phyloP scores from a whole-genome alignment of 2,797 vertebrate species.

The Cyclopterus lumpus region DNA sequence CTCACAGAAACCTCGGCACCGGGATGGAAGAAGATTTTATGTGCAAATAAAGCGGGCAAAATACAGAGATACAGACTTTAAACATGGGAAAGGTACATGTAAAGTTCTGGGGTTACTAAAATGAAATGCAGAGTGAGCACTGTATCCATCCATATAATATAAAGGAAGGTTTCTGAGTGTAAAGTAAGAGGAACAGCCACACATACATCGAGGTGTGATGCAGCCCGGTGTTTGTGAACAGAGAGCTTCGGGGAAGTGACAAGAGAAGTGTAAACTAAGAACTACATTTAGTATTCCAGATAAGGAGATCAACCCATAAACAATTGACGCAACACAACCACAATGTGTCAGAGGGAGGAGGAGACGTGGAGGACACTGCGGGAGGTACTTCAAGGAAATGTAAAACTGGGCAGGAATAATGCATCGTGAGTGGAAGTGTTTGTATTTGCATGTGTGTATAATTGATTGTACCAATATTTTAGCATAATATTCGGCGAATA shows the following conservation, averaged over 20 bases:
- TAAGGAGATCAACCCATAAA: conserved; percentile 29
- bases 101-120: neutral
- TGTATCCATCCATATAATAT: neutral
- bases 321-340: conserved; percentile 19
- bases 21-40: no score
- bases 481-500: neutral
- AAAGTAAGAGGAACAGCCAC: conserved; percentile 1
- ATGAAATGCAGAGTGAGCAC: neutral
- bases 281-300: conserved; percentile 47
- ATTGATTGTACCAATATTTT: neutral
- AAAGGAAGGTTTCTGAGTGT: conserved; percentile 5
- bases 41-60: neutral
- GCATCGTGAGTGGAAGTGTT: neutral
- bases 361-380: conserved; percentile 27
- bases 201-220: conserved; percentile 2
- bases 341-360: neutral
- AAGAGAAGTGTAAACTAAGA: conserved; percentile 1
- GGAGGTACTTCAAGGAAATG: conserved; percentile 19
- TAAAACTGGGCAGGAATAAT: conserved; percentile 5
- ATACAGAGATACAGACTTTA: neutral
- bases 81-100: neutral
- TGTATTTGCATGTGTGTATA: neutral
- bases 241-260: conserved; percentile 16
- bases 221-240: conserved; percentile 6
- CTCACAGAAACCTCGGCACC: neutral